phyloP scores from a whole-genome alignment of 2,888 invertebrate genomes.

The Pristionchus maxplancki region DNA sequence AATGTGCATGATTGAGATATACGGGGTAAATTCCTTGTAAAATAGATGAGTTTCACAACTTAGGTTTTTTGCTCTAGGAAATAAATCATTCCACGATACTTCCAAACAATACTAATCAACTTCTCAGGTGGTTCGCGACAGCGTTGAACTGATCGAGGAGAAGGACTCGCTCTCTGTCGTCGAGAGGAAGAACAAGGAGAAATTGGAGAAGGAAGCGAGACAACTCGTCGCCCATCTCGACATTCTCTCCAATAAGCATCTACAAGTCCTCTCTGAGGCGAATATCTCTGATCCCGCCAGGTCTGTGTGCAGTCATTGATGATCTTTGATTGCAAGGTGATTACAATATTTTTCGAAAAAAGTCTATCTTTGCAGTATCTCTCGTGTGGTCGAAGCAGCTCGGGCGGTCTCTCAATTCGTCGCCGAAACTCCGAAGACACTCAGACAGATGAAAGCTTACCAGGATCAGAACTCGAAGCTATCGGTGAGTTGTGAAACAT shows the following conservation, averaged over 20 bases:
- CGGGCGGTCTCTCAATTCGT: slow-evolving; percentile 65
- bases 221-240: slow-evolving; percentile 68
- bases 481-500: background rate
- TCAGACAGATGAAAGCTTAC: slow-evolving; percentile 67
- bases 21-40: background rate
- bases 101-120: too few species aligned
- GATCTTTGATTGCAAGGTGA: too few species aligned
- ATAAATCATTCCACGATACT: too few species aligned
- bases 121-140: slow-evolving; percentile 89
- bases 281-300: slow-evolving; percentile 73
- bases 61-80: too few species aligned
- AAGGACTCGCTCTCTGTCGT: slow-evolving; percentile 91
- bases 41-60: too few species aligned
- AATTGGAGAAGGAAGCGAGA: slow-evolving; percentile 84
- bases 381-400: slow-evolving; percentile 73
- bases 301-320: slow-evolving; percentile 52
- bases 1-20: too few species aligned
- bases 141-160: slow-evolving; percentile 92
- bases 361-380: slow-evolving; percentile 65
- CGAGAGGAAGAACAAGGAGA: slow-evolving; percentile 90
- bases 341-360: background rate
- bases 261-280: slow-evolving; percentile 68
- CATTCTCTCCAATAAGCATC: slow-evolving; percentile 68
- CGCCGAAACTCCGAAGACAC: slow-evolving; percentile 59
- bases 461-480: slow-evolving; percentile 54